A percentile compares a stretch with the other conserved stretches of the same genome.
Conservation (phyloP, 2,113 vertebrate species). For the Engystomops pustulosus region DNA sequence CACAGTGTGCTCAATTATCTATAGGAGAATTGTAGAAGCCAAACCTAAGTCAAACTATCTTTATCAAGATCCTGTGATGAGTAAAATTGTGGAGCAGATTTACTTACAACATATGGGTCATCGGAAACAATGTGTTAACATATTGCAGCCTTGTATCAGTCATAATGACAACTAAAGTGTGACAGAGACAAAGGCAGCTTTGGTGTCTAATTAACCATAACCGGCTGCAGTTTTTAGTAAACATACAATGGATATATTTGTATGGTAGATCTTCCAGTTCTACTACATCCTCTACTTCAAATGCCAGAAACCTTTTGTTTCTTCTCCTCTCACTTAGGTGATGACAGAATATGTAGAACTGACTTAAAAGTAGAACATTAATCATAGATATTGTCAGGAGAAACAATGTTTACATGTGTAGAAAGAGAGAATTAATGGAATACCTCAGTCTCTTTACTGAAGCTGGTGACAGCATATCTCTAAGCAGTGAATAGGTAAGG, state of each 20-base stretch:
- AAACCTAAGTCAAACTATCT: no score
- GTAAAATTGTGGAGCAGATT: conserved; percentile 13
- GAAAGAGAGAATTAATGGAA: conserved; percentile 52
- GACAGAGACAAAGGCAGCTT: conserved; percentile 44
- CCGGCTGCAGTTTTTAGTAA: conserved; percentile 40
- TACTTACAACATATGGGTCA: conserved; percentile 43
- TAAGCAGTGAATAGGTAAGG: background rate
- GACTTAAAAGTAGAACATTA: conserved; percentile 45
- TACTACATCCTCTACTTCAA: conserved; percentile 2
- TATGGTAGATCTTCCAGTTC: background rate
- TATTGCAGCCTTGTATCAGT: background rate
- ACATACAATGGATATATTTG: conserved; percentile 50
- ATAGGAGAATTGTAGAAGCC: no score
- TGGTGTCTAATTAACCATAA: conserved; percentile 46
- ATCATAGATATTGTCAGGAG: conserved; percentile 49
- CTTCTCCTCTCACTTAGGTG: conserved; percentile 23
- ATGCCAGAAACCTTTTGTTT: conserved; percentile 21
- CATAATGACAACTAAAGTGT: conserved; percentile 27
- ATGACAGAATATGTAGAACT: conserved; percentile 44
- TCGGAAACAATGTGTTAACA: conserved; percentile 35
- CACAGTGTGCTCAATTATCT: no score
- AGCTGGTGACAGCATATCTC: conserved; percentile 28
- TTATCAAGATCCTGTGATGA: background rate
- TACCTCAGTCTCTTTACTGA: conserved; percentile 19
- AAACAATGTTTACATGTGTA: conserved; percentile 49